Percentiles rank a stretch among this genome's conserved stretches.
phyloP scores from a whole-genome alignment of 1,140 invertebrate genomes.

The Leptinotarsa texana region DNA sequence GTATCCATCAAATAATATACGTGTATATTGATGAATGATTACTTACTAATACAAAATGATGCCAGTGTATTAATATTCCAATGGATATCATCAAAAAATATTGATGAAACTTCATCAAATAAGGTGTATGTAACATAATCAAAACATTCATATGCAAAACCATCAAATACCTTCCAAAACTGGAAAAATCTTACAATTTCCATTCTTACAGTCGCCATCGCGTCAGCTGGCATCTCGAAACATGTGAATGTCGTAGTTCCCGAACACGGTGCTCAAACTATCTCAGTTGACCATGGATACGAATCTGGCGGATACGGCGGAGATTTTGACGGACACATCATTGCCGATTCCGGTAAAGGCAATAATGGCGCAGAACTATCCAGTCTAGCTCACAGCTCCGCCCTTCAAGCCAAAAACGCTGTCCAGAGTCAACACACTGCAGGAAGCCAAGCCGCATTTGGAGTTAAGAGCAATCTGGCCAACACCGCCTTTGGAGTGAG shows the following conservation, averaged over 20 bases:
- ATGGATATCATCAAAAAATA: too few species aligned
- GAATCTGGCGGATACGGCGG: conserved; percentile 12
- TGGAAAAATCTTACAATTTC: too few species aligned
- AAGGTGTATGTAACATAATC: too few species aligned
- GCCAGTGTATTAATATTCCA: too few species aligned
- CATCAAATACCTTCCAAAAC: too few species aligned
- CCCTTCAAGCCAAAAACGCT: conserved; percentile 40
- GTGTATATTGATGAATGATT: too few species aligned
- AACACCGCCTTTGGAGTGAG: conserved; percentile 43
- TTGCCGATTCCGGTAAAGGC: conserved; percentile 32
- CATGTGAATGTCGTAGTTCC: conserved; percentile 30
- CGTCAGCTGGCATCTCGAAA: conserved; percentile 25
- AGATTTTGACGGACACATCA: neutral
- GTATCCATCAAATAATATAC: too few species aligned
- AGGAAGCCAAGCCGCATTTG: conserved; percentile 46
- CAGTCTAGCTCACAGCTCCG: conserved; percentile 40
- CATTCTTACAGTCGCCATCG: conserved; percentile 19
- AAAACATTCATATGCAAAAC: too few species aligned
- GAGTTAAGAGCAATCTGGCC: conserved; percentile 42
- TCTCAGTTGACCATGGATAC: conserved; percentile 18
- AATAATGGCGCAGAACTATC: conserved; percentile 35
- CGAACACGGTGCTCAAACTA: conserved; percentile 24
- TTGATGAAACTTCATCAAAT: too few species aligned
- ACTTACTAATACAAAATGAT: too few species aligned
- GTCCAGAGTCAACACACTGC: conserved; percentile 44